Evolutionary conservation across 1,140 invertebrate species (phyloP), one percentile per base, ranked within the genome.

Genomic region (Bombus fervidus): DNA sequence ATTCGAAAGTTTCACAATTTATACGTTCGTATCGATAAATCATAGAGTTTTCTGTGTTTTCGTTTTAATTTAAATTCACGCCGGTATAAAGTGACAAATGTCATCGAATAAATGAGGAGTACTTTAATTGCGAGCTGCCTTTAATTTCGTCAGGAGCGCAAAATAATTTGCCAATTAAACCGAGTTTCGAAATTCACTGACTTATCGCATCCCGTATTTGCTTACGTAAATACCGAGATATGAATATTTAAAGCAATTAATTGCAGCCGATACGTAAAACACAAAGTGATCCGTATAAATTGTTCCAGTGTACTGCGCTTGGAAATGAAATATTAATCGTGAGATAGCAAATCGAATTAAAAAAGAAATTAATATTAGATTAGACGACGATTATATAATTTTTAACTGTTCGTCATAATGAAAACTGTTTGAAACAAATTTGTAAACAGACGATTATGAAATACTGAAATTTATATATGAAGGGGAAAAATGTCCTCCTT

Each of bases 111-210:
- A 37, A 57, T 15, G 31, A 73, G 41, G 10, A 41, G 13, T 75
- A 10, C 25, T 34, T 37, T 76, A 76, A 76, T 76, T 76, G 28
- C 15, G 5, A 10, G 13, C 22, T 28, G 47, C 22, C 12, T 59
- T 57, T 59, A 37, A 37, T 76, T 76, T 37, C 22, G 47, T 37
- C 39, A n/a, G 34, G 25, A 59, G 41, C 6, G 31, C 1, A 25
- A 37, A 75, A 34, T 76, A 76, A 76, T 57, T 76, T 73, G 71
- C 71, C 71, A 76, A 57, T 75, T 75, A 75, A 76, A 75, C 15
- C 43, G 25, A 15, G 12, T 37, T 59, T 47, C n/a, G 28, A 25
- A 34, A 47, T 74, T 74, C 41, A 9, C 28, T 76, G 31, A 76
- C 34, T 76, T 37, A n/a, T 76, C 18, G 41, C 10, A n/a, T 18